phyloP scores from a whole-genome alignment of 2,888 invertebrate species.

The Caenorhabditis angaria region DNA sequence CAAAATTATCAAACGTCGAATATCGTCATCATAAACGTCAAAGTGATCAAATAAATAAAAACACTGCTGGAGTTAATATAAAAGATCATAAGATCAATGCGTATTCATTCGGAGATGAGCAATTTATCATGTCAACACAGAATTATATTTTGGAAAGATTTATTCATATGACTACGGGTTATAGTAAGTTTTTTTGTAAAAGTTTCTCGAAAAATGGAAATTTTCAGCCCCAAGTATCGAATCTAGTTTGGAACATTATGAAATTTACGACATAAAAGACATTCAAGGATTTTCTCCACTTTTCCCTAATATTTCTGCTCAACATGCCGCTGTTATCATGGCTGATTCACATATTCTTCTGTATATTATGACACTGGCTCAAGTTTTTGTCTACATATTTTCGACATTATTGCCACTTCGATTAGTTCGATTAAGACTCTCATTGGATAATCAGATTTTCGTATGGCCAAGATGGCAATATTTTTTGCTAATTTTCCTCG shows the following conservation, averaged over 20 bases:
- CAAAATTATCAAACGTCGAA: background rate
- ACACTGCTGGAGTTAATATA: background rate
- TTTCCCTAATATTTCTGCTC: slow-evolving; percentile 21
- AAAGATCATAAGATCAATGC: background rate
- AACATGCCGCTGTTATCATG: slow-evolving; percentile 19
- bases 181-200: background rate
- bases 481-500: slow-evolving; percentile 11
- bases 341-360: slow-evolving; percentile 22
- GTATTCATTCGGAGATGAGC: background rate
- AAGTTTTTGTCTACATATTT: slow-evolving; percentile 17
- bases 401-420: slow-evolving; percentile 19
- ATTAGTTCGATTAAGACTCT: slow-evolving; percentile 15
- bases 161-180: background rate
- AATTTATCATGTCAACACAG: background rate
- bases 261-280: slow-evolving; percentile 2
- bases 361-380: slow-evolving; percentile 19
- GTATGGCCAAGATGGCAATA: slow-evolving; percentile 26
- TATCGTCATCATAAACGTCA: background rate
- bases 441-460: slow-evolving; percentile 14
- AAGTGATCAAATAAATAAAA: background rate
- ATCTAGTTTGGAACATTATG: slow-evolving; percentile 14
- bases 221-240: slow-evolving; percentile 19
- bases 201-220: background rate
- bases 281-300: slow-evolving; percentile 13
- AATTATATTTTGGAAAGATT: background rate